Conservation (phyloP, 1,140 invertebrate species). For the Solenopsis invicta region DNA sequence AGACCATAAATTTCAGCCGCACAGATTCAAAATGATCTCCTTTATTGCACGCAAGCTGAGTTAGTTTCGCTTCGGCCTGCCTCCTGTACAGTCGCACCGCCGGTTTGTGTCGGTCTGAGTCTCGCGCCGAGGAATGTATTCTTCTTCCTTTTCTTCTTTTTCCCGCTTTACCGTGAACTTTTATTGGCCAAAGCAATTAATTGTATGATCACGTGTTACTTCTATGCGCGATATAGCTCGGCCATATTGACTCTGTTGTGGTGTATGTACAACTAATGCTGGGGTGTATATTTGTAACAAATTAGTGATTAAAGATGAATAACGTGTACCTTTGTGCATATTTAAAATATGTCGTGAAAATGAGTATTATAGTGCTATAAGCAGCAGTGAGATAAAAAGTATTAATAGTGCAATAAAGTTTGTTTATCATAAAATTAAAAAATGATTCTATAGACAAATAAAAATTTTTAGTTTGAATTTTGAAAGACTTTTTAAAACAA, state of each 20-base stretch:
- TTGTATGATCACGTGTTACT: conserved; percentile 39
- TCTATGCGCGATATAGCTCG: conserved; percentile 21
- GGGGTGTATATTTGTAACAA: background rate
- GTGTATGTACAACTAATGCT: background rate
- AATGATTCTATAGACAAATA: background rate
- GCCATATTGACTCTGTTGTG: background rate
- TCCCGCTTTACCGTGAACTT: background rate
- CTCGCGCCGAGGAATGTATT: conserved; percentile 19
- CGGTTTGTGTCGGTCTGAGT: conserved; percentile 16
- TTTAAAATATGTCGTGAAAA: conserved; percentile 14
- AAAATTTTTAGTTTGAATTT: background rate
- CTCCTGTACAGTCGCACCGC: conserved; percentile 73
- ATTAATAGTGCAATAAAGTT: background rate
- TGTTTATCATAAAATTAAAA: background rate
- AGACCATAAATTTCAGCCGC: conserved; percentile 86
- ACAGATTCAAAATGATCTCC: conserved; percentile 87
- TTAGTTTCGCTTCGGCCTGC: conserved; percentile 81
- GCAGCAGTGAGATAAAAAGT: background rate
- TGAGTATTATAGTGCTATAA: background rate
- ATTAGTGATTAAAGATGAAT: conserved; percentile 24
- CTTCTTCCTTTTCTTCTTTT: conserved; percentile 10
- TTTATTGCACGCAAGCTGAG: conserved; percentile 83
- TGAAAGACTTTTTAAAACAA: background rate
- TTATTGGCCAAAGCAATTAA: conserved; percentile 51
- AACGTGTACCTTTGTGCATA: background rate